Conservation (phyloP, 2,888 invertebrate species). For the Ellobium chinense region DNA sequence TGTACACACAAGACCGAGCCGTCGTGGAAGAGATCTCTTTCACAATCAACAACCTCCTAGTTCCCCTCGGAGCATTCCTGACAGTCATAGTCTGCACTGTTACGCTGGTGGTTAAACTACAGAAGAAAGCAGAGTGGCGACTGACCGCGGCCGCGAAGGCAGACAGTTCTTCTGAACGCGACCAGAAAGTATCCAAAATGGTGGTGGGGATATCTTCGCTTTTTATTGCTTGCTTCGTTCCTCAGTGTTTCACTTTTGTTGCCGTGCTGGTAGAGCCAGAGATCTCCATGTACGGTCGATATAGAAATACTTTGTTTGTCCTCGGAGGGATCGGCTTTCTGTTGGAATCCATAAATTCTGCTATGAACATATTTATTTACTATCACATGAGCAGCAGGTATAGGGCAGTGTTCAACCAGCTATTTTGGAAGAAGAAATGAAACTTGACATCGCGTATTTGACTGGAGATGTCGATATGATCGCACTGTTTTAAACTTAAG, state of each 20-base stretch:
- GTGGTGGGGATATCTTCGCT: constrained; percentile 10
- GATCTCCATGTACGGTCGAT: background rate
- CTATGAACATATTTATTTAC: background rate
- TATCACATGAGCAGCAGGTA: constrained; percentile 10
- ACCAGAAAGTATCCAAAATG: constrained; percentile 24
- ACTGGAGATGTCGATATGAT: no score
- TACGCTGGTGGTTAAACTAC: background rate
- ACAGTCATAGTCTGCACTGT: background rate
- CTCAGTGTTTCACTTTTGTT: background rate
- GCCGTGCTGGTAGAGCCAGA: background rate
- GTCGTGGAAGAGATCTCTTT: background rate
- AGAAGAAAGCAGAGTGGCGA: background rate
- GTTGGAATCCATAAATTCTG: background rate
- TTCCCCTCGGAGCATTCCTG: background rate
- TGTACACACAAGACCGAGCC: background rate
- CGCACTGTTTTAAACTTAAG: background rate
- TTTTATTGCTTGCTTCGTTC: background rate
- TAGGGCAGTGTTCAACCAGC: background rate
- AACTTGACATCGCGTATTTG: no score
- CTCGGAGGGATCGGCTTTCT: background rate
- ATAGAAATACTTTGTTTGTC: background rate
- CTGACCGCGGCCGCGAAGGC: background rate
- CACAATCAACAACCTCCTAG: constrained; percentile 4
- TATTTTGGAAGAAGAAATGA: no score
- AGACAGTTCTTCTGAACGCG: background rate